Evolutionary conservation across 2,797 vertebrate species (phyloP), one percentile per base, ranked within the genome.

Genomic region (Poeciliopsis infans): DNA sequence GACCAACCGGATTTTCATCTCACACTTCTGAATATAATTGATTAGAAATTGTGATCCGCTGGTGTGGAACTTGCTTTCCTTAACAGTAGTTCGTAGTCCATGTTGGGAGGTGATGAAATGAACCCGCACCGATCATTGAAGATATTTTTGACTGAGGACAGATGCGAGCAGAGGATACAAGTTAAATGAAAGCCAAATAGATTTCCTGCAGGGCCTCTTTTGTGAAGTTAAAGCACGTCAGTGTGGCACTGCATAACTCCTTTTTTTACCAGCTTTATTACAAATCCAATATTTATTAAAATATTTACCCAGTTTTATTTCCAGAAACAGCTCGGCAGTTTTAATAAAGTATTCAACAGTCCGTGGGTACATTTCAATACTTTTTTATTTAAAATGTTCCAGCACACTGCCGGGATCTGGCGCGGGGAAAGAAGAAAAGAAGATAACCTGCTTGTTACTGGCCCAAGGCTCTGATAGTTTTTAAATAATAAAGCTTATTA

Each of bases 141-240:
- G 82, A 86, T 89, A 83, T 80, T 87, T 83, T 55, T 85, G 80
- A 78, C 46, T 64, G 10, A 76, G 64, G 36, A 49, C 69, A 46
- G 76, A 78, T 84, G 70, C 79, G 88, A 79, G 75, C 77, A 77
- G 84, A 89, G 81, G 85, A 79, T 47, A n/a, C 16, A 57, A 28
- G 33, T 43, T 70, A 3, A 12, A 46, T 16, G 33, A 53, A 74
- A 55, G 36, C 20, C 41, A 46, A 78, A 72, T 3, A 41, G 45
- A 20, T 41, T 23, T 68, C 20, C 43, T 47, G 69, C 43, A 47
- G 16, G 49, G 45, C 7, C 45, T 33, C 66, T 72, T 47, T 72
- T 47, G 70, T 72, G 28, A 72, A 47, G 70, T 72, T 33, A 72
- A 23, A 72, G 46, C 45, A 72, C 33, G 71, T 4, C 28, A 51